These are phyloP conservation scores for Oryzias curvinotus DNA, from an alignment of 2,113 vertebrate genomes.

Conservation along the genomic window DNA sequence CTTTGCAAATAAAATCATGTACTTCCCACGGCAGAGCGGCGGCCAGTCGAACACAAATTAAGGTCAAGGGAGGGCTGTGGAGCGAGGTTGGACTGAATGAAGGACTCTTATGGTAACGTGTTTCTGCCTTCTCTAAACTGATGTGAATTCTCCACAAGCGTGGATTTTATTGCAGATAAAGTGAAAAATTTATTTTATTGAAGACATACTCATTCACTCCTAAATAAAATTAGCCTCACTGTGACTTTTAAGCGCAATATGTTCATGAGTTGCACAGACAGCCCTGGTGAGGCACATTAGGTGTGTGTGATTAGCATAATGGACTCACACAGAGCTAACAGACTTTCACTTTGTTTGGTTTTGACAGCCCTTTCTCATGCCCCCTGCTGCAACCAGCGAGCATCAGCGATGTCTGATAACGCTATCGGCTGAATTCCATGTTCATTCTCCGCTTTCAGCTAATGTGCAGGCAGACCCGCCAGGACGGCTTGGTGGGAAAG, in stretches of 20 bases:
- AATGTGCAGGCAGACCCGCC: background rate
- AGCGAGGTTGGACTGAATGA: constrained; percentile 7
- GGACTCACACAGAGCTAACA: background rate
- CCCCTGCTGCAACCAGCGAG: constrained; percentile 2
- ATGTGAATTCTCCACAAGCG: too few relatives aligned
- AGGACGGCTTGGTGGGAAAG: background rate
- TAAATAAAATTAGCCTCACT: too few relatives aligned
- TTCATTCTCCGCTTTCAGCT: constrained; percentile 1
- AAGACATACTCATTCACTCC: too few relatives aligned
- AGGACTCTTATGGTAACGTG: too few relatives aligned
- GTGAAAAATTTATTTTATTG: too few relatives aligned
- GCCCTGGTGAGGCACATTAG: background rate
- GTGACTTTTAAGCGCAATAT: too few relatives aligned
- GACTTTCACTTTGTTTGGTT: constrained; percentile 9
- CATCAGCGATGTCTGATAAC: constrained; percentile 24
- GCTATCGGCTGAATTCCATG: constrained; percentile 8
- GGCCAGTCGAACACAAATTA: constrained; percentile 12
- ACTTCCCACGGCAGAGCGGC: constrained; percentile 41
- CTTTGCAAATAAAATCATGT: constrained; percentile 32
- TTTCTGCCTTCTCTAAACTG: too few relatives aligned
- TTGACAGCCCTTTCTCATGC: constrained; percentile 20
- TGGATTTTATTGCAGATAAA: too few relatives aligned
- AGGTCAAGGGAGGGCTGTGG: constrained; percentile 18
- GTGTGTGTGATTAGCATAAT: constrained; percentile 1
- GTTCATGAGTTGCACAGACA: background rate